These are phyloP conservation scores for Microcebus griseorufus DNA, from an alignment of 2,113 vertebrate genomes.

Conservation along the genomic window DNA sequence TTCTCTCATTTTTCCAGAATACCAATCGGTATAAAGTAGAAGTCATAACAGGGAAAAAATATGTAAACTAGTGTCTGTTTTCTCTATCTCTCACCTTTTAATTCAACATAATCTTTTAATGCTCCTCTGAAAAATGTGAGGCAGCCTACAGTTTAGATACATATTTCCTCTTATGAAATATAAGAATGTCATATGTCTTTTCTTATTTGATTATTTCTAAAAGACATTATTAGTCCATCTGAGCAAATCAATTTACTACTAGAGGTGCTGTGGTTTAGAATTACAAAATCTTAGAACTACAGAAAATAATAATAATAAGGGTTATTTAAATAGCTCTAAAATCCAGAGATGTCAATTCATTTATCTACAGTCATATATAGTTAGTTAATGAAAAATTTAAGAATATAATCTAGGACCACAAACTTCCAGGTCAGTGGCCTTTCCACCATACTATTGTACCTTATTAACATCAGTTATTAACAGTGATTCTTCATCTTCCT, in stretches of 20 bases:
- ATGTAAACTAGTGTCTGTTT: background rate
- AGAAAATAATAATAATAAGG: background rate
- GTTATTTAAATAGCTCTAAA: conserved; percentile 25
- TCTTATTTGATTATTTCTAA: conserved; percentile 46
- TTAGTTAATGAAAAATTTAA: background rate
- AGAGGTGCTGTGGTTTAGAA: background rate
- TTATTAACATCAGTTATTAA: background rate
- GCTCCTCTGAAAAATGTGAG: background rate
- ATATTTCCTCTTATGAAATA: conserved; percentile 14
- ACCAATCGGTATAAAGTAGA: background rate
- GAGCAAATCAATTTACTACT: conserved; percentile 34
- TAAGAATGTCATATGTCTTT: background rate
- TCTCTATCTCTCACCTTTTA: background rate
- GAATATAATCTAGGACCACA: background rate
- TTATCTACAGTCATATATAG: background rate
- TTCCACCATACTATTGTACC: background rate
- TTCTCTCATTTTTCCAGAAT: background rate
- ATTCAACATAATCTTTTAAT: background rate
- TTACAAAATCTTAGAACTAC: conserved; percentile 26
- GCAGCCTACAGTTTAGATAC: background rate
- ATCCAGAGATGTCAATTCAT: background rate
- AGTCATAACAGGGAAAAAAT: background rate
- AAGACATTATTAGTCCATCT: background rate
- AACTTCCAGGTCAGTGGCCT: background rate
- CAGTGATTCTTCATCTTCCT: background rate